Evolutionary conservation across 2,888 invertebrate species (phyloP), one percentile per base, ranked within the genome.

Genomic region (Hofmannophila pseudospretella): DNA sequence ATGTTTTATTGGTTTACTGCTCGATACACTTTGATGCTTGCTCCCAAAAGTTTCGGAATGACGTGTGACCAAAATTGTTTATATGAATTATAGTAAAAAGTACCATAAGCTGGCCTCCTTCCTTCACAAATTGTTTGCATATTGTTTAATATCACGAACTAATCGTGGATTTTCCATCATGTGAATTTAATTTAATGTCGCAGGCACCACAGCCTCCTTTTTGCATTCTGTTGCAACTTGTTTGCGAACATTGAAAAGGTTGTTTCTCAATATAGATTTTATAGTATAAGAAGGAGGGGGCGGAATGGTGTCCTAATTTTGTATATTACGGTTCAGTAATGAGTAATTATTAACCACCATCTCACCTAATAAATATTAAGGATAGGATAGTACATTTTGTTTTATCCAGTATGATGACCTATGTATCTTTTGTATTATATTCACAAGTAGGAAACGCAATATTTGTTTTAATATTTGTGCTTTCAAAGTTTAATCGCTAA

Each of bases 111-210:
- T 91, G 91, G 93, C 92, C 92, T 92, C 92, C 92, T 78, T 87
- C 87, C 88, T 93, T 89, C 91, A 90, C 93, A 93, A 93, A 93
- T 93, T 93, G 93, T 93, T 93, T 93, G 93, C 93, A 93, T 93
- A 92, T 91, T 63, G 70, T 60, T 70, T 67, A 61, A 61, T 66
- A 40, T 35, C 33, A 25, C 38, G 25, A 42, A 44, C 42, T 46
- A 47, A 48, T 47, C 47, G 39, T 38, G 41, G 42, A 41, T 41
- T 33, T 41, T 36, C 30, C 30, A 34, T 37, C 35, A 33, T 34
- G 28, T 44, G 40, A 42, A 12, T 45, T 39, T 49, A 42, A 38
- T 45, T 44, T 47, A 25, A 41, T 49, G 42, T 39, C 38, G 42
- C 48, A 44, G 2, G 27, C 27, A 1, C 12, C 12, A 11, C 12